Evolutionary conservation across 2,888 invertebrate genomes (phyloP).

Genomic region (Cepaea hortensis): DNA sequence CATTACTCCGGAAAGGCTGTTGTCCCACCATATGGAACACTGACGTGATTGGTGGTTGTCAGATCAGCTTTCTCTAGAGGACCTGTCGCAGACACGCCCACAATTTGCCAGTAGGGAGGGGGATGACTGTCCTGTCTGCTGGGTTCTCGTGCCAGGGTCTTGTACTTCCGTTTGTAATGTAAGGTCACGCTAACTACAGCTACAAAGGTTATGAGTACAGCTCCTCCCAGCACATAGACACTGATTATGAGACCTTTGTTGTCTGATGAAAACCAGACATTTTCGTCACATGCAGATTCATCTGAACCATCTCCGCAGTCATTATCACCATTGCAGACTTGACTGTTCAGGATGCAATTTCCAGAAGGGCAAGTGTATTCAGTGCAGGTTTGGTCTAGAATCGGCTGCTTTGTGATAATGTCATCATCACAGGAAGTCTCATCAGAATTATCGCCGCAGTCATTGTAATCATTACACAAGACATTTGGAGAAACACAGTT

Average conservation of each 20-base stretch:
- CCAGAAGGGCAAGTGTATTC: not conserved
- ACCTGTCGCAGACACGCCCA: not conserved
- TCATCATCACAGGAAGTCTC: conserved; percentile 13
- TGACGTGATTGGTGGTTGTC: not conserved
- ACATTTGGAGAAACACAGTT: not conserved
- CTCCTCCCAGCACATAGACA: not conserved
- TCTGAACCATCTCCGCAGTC: conserved; percentile 24
- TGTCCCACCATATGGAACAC: not conserved
- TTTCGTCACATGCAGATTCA: conserved; percentile 3
- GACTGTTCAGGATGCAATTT: not conserved
- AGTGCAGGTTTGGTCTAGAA: not conserved
- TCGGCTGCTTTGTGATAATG: too few species aligned
- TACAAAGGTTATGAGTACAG: not conserved
- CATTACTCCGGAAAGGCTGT: not conserved
- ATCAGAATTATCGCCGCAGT: conserved; percentile 25
- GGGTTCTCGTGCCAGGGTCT: not conserved
- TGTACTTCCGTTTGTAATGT: conserved; percentile 8
- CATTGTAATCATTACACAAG: not conserved
- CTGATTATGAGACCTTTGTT: not conserved
- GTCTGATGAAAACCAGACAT: not conserved
- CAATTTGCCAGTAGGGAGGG: conserved; percentile 23
- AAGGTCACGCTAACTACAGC: not conserved
- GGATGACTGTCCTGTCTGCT: not conserved
- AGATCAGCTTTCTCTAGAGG: not conserved
- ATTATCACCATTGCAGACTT: conserved; percentile 20